Evolutionary conservation across 2,797 vertebrate species (phyloP), one percentile per base, ranked within the genome.

Genomic region (Thamnophis elegans): DNA sequence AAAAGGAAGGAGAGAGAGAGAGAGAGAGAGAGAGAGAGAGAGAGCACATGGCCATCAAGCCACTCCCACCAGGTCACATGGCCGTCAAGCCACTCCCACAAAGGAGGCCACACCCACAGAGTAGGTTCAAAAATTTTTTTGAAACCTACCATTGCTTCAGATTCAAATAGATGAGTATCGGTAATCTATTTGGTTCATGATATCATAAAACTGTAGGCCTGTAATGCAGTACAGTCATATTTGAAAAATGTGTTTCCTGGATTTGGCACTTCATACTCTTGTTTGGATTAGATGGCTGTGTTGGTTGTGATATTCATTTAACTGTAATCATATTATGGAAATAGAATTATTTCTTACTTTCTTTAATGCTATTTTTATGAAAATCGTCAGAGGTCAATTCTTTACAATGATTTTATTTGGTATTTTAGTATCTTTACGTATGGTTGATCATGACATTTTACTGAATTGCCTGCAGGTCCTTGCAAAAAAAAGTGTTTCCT

Each of bases 261-360:
- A 22, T 42, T 87, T 86, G 36, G 25, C 36, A 32, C 59, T 10
- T 56, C 0, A 1, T 65, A 93, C 91, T 87, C 92, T 95, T 95
- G 73, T 93, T 91, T 20, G 3, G 94, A 86, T 59, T 47, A 2
- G 13, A 65, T 87, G 22, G 58, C 91, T 93, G 26, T 58, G 95
- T 20, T 95, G 95, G n/a, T 78, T 89, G 95, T 92, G 90, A 95
- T 92, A 26, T 53, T 54, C 1, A 0, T 65, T 93, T 1, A 54
- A 55, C 36, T 55, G 54, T 92, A 89, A 9, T 13, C 88, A 36
- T 87, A 51, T 89, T 89, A 1, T 5, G 26, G 85, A 68, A 26
- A n/a, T 13, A 60, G n/a, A 36, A 1, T 13, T 25, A 86, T 93
- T 93, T 82, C 62, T 53, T 28, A 0, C 56, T 89, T 90, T 86